These are phyloP conservation scores for Nemotelus nigrinus DNA, from an alignment of 2,888 invertebrate species.

Conservation along the genomic window DNA sequence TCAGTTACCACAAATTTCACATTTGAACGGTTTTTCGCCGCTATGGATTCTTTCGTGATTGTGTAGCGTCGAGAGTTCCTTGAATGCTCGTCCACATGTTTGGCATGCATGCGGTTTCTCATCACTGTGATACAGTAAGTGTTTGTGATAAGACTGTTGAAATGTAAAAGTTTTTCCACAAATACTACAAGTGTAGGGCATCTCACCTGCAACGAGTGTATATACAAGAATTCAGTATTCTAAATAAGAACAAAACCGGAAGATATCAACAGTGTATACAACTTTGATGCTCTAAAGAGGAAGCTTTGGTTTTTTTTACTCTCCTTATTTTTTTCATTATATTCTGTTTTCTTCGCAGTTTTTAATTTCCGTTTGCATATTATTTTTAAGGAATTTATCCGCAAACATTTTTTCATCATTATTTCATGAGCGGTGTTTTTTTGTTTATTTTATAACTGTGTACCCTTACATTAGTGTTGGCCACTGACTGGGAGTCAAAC, in stretches of 20 bases:
- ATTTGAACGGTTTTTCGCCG: slow-evolving; percentile 86
- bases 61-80: slow-evolving; percentile 86
- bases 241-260: not conserved
- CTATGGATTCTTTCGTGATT: slow-evolving; percentile 83
- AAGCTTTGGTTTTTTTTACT: too few relatives aligned
- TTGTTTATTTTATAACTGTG: too few relatives aligned
- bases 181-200: slow-evolving; percentile 83
- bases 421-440: too few relatives aligned
- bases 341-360: too few relatives aligned
- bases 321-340: too few relatives aligned
- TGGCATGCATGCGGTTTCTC: slow-evolving; percentile 82
- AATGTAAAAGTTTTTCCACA: slow-evolving; percentile 89
- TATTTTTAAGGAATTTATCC: too few relatives aligned
- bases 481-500: too few relatives aligned
- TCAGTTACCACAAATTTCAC: slow-evolving; percentile 82
- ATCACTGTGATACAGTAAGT: slow-evolving; percentile 85
- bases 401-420: too few relatives aligned
- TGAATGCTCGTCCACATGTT: slow-evolving; percentile 84
- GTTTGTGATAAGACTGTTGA: slow-evolving; percentile 90
- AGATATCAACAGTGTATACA: not conserved
- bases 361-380: too few relatives aligned
- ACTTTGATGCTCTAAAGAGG: not conserved
- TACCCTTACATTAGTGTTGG: too few relatives aligned
- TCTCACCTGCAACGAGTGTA: slow-evolving; percentile 74
- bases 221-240: not conserved